A percentile compares a stretch with the other conserved stretches of the same genome.
Evolutionary conservation across 1,140 invertebrate genomes (phyloP).

Genomic region (Ips typographus): DNA sequence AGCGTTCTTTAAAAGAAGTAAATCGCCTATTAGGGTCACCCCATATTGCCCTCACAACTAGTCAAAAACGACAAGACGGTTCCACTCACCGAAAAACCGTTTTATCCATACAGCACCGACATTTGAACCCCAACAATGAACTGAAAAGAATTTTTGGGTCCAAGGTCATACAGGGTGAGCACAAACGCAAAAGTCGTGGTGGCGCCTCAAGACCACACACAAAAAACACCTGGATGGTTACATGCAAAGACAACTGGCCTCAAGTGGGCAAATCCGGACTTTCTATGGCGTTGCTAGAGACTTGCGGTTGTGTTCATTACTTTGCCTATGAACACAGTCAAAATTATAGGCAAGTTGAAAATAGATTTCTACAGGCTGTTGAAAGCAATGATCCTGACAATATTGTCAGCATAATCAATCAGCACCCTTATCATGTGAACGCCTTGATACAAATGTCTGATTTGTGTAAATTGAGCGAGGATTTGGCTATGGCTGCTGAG

Average conservation of each 20-base stretch:
- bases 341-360: slow-evolving; percentile 75
- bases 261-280: slow-evolving; percentile 68
- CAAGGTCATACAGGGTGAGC: slow-evolving; percentile 70
- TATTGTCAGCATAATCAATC: slow-evolving; percentile 77
- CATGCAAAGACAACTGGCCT: slow-evolving; percentile 68
- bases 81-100: slow-evolving; percentile 53
- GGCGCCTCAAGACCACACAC: slow-evolving; percentile 56
- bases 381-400: slow-evolving; percentile 80
- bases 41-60: slow-evolving; percentile 40
- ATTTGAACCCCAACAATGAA: slow-evolving; percentile 83
- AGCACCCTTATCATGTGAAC: slow-evolving; percentile 81
- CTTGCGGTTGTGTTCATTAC: slow-evolving; percentile 57
- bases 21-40: slow-evolving; percentile 67
- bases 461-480: slow-evolving; percentile 77
- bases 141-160: slow-evolving; percentile 83
- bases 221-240: slow-evolving; percentile 68
- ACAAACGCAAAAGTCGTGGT: slow-evolving; percentile 62
- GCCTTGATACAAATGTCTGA: slow-evolving; percentile 83
- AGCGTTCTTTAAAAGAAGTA: slow-evolving; percentile 69
- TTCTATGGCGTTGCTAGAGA: slow-evolving; percentile 69
- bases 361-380: slow-evolving; percentile 74
- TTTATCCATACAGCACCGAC: slow-evolving; percentile 67
- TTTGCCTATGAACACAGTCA: slow-evolving; percentile 81
- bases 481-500: slow-evolving; percentile 76
- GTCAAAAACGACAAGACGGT: slow-evolving; percentile 44